Evolutionary conservation across 2,797 vertebrate genomes (phyloP).

Genomic region (Helicolenus hilgendorfi): DNA sequence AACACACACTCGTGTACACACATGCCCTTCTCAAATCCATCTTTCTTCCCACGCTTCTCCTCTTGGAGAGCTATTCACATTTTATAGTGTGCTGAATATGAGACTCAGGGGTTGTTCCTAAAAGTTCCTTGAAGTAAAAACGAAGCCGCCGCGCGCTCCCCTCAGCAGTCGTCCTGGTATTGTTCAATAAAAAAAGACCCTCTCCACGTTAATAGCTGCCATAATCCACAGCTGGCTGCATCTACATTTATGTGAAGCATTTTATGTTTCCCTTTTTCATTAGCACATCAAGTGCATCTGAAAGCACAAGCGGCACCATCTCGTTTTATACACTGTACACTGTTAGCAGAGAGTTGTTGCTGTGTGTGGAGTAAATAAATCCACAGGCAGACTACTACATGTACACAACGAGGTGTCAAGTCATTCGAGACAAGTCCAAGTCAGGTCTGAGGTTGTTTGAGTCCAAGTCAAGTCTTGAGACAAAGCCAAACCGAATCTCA

Average conservation of each 20-base stretch:
- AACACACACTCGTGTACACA: neutral
- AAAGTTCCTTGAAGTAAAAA: conserved; percentile 56
- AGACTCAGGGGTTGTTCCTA: conserved; percentile 38
- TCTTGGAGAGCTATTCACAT: conserved; percentile 41
- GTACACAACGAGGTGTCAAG: neutral
- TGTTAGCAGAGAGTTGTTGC: neutral
- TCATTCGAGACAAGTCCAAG: neutral
- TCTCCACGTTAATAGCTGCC: conserved; percentile 60
- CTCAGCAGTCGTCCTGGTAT: conserved; percentile 36
- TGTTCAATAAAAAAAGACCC: conserved; percentile 74
- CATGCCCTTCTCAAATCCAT: conserved; percentile 7
- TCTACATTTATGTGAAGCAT: conserved; percentile 67
- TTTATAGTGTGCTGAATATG: conserved; percentile 58
- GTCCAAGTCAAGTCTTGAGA: conserved; percentile 4
- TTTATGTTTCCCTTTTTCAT: conserved; percentile 75
- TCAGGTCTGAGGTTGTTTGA: neutral
- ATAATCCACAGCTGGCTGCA: conserved; percentile 74
- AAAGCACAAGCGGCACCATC: conserved; percentile 21
- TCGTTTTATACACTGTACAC: conserved; percentile 26
- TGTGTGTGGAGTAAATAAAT: conserved; percentile 29
- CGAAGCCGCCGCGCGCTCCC: neutral
- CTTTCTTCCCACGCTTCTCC: conserved; percentile 15
- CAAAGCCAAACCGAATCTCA: neutral
- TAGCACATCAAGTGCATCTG: conserved; percentile 61
- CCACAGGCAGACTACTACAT: neutral